Conservation (phyloP, 2,113 vertebrate species). For the Dolichallabes microphthalmus region DNA sequence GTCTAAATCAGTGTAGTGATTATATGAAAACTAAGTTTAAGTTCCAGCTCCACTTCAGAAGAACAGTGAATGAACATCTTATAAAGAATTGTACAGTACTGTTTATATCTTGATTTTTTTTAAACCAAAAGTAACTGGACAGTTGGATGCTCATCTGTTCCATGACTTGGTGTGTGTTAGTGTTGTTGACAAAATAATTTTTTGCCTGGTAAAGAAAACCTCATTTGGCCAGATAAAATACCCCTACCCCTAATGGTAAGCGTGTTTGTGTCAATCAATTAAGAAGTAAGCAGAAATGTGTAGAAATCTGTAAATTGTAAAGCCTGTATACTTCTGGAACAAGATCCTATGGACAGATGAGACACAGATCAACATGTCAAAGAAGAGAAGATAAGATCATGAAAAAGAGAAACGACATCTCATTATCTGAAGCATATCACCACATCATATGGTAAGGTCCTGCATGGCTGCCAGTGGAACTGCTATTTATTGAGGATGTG, state of each 20-base stretch:
- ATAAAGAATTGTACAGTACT: background rate
- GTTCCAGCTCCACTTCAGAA: background rate
- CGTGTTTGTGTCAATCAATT: background rate
- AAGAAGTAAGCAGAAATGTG: background rate
- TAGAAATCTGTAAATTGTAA: background rate
- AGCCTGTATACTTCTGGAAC: background rate
- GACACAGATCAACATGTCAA: background rate
- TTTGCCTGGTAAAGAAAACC: background rate
- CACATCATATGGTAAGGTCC: background rate
- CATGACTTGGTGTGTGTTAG: background rate
- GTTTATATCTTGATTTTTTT: background rate
- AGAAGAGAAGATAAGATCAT: background rate
- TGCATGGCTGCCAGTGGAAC: background rate
- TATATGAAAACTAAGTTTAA: too few relatives aligned
- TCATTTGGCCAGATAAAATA: background rate
- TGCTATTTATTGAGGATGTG: background rate
- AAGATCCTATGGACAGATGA: background rate
- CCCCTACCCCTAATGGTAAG: background rate
- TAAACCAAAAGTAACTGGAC: background rate
- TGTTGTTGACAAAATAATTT: background rate
- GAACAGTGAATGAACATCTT: background rate
- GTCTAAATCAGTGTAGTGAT: background rate
- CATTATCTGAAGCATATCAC: background rate
- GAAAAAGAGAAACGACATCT: background rate
- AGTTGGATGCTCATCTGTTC: background rate